Conservation (phyloP, 2,797 vertebrate genomes). For the Amniataba percoides region DNA sequence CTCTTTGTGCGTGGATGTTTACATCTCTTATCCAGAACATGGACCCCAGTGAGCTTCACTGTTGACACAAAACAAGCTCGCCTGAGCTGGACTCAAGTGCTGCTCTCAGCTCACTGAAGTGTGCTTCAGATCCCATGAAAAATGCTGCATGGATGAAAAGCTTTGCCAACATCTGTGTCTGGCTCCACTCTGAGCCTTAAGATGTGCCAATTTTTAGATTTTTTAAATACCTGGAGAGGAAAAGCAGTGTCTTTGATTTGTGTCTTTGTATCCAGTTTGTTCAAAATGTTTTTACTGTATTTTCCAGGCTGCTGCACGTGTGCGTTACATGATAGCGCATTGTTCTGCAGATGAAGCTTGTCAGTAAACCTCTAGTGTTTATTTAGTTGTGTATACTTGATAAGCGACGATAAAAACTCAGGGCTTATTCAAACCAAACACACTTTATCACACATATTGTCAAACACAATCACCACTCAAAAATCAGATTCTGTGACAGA, state of each 20-base stretch:
- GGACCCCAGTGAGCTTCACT: slow-evolving; percentile 27
- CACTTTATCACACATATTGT: slow-evolving; percentile 53
- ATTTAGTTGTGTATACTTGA: slow-evolving; percentile 55
- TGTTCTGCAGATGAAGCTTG: slow-evolving; percentile 7
- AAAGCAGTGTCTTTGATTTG: slow-evolving; percentile 24
- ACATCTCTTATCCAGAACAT: slow-evolving; percentile 33
- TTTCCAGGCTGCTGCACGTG: neutral
- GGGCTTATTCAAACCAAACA: slow-evolving; percentile 46
- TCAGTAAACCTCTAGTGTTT: slow-evolving; percentile 32
- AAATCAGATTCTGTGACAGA: slow-evolving; percentile 37
- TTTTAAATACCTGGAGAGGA: slow-evolving; percentile 49
- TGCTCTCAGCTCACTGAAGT: slow-evolving; percentile 51
- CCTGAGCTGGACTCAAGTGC: slow-evolving; percentile 40
- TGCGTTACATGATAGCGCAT: neutral
- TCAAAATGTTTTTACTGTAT: neutral
- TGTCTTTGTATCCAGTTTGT: slow-evolving; percentile 26
- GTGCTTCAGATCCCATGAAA: slow-evolving; percentile 35
- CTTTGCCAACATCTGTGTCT: slow-evolving; percentile 16
- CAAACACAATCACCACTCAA: slow-evolving; percentile 45
- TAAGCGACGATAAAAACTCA: slow-evolving; percentile 59
- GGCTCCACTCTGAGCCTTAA: slow-evolving; percentile 8
- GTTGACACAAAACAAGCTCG: slow-evolving; percentile 49
- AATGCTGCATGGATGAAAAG: slow-evolving; percentile 42
- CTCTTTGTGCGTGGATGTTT: slow-evolving; percentile 58
- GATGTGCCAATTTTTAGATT: slow-evolving; percentile 38